Percentiles rank a stretch among this genome's conserved stretches.
Conservation (phyloP, 2,797 vertebrate genomes). For the Oryzias sinensis region DNA sequence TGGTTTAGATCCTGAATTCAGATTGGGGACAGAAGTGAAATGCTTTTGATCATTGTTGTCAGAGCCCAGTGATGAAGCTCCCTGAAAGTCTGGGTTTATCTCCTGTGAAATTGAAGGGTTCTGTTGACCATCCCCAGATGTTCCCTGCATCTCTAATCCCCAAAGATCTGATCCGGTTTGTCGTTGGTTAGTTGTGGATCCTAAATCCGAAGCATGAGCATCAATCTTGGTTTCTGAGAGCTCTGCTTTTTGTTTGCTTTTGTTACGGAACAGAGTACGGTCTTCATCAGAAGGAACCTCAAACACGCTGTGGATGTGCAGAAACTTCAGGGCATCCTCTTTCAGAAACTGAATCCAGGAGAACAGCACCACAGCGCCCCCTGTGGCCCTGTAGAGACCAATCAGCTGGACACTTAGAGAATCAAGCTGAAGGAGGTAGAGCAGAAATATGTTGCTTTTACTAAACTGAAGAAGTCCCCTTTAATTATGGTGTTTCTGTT, state of each 20-base stretch:
- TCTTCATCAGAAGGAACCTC: constrained; percentile 71
- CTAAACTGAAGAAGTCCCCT: neutral
- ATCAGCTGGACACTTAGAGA: constrained; percentile 79
- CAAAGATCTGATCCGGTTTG: neutral
- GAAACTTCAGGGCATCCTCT: constrained; percentile 81
- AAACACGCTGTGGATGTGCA: constrained; percentile 79
- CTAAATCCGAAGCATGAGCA: neutral
- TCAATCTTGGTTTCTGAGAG: constrained; percentile 31
- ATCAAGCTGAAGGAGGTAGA: constrained; percentile 71
- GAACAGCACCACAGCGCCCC: constrained; percentile 85
- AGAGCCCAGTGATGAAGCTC: neutral
- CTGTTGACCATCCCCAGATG: neutral
- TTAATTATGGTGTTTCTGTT: neutral
- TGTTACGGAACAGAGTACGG: neutral
- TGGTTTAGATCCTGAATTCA: neutral
- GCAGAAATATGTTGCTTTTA: neutral
- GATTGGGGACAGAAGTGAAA: neutral
- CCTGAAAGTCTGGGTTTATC: neutral
- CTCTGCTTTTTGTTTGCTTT: constrained; percentile 1
- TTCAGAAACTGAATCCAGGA: constrained; percentile 90
- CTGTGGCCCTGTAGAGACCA: constrained; percentile 81
- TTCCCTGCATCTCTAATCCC: neutral
- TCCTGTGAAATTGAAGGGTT: neutral
- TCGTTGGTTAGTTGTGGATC: neutral
- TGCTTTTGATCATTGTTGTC: neutral